Conservation (phyloP, 2,113 vertebrate species). For the Perca flavescens region DNA sequence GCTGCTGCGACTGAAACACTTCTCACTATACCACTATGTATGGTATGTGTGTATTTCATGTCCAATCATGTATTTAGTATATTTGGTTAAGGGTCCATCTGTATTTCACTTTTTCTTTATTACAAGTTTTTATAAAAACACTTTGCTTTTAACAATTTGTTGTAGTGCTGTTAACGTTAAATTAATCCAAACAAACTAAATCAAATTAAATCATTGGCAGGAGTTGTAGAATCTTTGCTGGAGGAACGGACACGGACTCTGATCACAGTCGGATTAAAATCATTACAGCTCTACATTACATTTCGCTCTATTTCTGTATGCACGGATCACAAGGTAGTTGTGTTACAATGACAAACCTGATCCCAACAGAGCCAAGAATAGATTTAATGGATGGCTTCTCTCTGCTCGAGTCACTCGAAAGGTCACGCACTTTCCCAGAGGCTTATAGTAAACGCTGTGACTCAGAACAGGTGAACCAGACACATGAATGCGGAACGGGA, state of each 20-base stretch:
- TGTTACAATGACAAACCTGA: background rate
- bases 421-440: background rate
- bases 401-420: background rate
- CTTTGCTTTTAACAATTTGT: background rate
- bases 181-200: background rate
- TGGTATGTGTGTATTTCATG: background rate
- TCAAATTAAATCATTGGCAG: background rate
- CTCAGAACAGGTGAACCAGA: too few relatives aligned
- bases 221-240: background rate
- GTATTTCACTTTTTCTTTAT: too few relatives aligned
- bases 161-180: background rate
- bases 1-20: background rate
- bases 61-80: background rate
- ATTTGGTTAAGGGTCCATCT: too few relatives aligned
- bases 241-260: background rate
- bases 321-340: background rate
- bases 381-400: background rate
- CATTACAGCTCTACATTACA: background rate
- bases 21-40: too few relatives aligned
- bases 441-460: background rate
- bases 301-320: background rate
- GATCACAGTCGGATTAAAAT: background rate
- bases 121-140: background rate
- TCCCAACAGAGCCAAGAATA: constrained; percentile 24
- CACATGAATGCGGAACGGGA: too few relatives aligned